Percentiles rank a stretch among this genome's conserved stretches.
Evolutionary conservation across 64 coral and sea anemone species (phyloP).

Genomic region (Hydrozoanthus tunicans): DNA sequence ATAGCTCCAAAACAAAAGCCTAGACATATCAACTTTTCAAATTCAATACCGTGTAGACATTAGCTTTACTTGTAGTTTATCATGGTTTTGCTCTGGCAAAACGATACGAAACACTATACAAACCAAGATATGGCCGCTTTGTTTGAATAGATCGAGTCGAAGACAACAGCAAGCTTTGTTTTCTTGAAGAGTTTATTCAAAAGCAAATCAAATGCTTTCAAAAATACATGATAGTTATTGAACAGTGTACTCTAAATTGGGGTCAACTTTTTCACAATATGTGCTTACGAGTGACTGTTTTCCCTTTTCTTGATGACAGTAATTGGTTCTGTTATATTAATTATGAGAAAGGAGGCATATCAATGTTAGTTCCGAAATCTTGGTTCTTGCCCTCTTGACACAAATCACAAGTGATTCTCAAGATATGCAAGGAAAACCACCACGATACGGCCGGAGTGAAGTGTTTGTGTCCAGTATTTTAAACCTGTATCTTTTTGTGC

Average conservation of each 20-base stretch:
- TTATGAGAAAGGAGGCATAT: conserved; percentile 48
- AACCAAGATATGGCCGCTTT: background rate
- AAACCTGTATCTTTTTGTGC: background rate
- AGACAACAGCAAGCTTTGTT: conserved; percentile 52
- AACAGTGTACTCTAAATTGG: conserved; percentile 42
- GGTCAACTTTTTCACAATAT: conserved; percentile 73
- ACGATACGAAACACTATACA: background rate
- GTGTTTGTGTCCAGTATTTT: conserved; percentile 8
- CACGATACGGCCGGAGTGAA: conserved; percentile 21
- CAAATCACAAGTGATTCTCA: conserved; percentile 38
- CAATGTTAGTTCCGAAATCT: conserved; percentile 27
- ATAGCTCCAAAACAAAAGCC: conserved; percentile 66
- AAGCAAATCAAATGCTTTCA: conserved; percentile 55
- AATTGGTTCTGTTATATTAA: conserved; percentile 84
- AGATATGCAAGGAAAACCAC: background rate
- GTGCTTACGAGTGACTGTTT: conserved; percentile 49
- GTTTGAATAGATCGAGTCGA: conserved; percentile 4
- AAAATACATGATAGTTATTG: conserved; percentile 32
- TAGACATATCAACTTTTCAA: conserved; percentile 92
- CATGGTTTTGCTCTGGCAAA: conserved; percentile 42
- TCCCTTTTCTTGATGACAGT: conserved; percentile 55
- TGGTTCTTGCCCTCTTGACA: conserved; percentile 33
- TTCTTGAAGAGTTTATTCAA: conserved; percentile 47
- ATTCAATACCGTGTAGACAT: conserved; percentile 87
- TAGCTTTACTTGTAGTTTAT: conserved; percentile 61